These are phyloP conservation scores for Tenthredo scrophulariae DNA, from an alignment of 2,888 invertebrate species.

Conservation along the genomic window DNA sequence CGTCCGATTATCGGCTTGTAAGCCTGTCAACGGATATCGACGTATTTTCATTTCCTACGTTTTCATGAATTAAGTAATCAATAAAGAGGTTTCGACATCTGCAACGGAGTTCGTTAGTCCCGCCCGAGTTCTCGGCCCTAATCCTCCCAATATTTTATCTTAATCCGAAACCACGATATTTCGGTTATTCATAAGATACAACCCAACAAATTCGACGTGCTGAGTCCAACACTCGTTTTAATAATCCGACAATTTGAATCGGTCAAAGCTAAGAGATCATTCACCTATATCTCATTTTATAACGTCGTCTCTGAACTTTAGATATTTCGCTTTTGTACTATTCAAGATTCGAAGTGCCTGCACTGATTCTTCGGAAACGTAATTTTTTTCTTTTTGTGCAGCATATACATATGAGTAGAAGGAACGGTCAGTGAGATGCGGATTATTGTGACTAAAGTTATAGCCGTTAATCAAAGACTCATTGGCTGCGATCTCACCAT, in stretches of 20 bases:
- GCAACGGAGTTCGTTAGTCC: constrained; percentile 31
- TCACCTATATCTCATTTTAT: not conserved
- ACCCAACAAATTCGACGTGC: not conserved
- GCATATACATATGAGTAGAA: not conserved
- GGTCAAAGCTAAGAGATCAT: constrained; percentile 4
- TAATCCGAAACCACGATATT: constrained; percentile 27
- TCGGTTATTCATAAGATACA: constrained; percentile 2
- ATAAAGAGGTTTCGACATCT: constrained; percentile 31
- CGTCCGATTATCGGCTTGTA: constrained; percentile 12
- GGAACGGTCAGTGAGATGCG: not conserved
- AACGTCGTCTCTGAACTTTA: not conserved
- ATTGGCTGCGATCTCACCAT: constrained; percentile 27
- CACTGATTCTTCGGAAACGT: not conserved
- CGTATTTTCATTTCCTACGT: constrained; percentile 20
- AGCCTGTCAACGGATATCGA: constrained; percentile 37
- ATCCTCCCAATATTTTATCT: constrained; percentile 18
- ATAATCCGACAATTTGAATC: constrained; percentile 21
- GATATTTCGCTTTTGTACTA: not conserved
- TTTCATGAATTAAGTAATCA: constrained; percentile 35
- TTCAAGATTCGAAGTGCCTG: not conserved
- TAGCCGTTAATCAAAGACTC: constrained; percentile 46
- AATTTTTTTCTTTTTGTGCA: not conserved
- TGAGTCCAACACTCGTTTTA: constrained; percentile 18
- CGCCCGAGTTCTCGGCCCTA: not conserved
- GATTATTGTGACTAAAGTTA: constrained; percentile 14